phyloP scores from a whole-genome alignment of 2,888 invertebrate species.

The Drosophila formosana region DNA sequence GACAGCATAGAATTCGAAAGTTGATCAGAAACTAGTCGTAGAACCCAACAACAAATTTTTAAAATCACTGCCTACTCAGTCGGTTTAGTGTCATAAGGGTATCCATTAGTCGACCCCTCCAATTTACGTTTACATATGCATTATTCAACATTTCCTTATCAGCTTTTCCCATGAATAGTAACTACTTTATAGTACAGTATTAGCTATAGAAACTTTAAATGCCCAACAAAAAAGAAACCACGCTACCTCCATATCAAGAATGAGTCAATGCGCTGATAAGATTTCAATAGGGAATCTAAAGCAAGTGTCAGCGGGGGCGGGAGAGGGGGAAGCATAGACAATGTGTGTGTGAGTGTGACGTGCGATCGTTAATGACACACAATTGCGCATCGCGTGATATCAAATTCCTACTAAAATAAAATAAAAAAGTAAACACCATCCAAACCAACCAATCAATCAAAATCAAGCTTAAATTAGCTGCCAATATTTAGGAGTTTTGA shows the following conservation, averaged over 20 bases:
- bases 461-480: constrained; percentile 12
- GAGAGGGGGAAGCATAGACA: not conserved
- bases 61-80: not conserved
- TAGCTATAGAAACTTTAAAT: constrained; percentile 2
- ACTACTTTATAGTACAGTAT: constrained; percentile 6
- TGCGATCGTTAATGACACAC: constrained; percentile 24
- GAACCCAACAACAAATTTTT: not conserved
- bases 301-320: not conserved
- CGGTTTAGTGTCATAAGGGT: not conserved
- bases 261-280: constrained; percentile 29
- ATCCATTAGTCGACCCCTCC: not conserved
- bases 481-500: constrained; percentile 7
- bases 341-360: not conserved
- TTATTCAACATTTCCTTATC: constrained; percentile 10
- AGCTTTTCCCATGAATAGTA: not conserved
- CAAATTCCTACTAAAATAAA: constrained; percentile 6
- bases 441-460: constrained; percentile 19
- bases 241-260: constrained; percentile 16
- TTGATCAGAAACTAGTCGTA: not conserved
- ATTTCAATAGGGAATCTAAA: constrained; percentile 6
- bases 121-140: not conserved
- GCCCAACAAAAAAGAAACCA: constrained; percentile 6
- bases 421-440: not conserved
- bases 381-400: constrained; percentile 11
- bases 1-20: not conserved